Evolutionary conservation across 2,888 invertebrate genomes (phyloP).

Genomic region (Synanthedon tipuliformis): DNA sequence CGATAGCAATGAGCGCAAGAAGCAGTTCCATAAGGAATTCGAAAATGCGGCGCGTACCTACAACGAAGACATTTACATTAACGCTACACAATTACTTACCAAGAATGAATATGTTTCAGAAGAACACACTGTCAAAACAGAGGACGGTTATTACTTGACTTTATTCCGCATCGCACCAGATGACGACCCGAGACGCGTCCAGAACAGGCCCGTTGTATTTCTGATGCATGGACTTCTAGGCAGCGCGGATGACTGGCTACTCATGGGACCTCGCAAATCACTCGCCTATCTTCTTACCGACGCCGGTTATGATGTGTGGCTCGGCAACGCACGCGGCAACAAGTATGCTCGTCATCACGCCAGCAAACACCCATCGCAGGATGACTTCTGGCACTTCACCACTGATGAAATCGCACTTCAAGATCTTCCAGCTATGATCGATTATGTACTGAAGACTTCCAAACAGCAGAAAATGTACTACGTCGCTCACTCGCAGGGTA

Average conservation of each 20-base stretch:
- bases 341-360: slow-evolving; percentile 46
- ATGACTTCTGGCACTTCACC: slow-evolving; percentile 57
- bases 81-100: slow-evolving; percentile 40
- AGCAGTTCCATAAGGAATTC: slow-evolving; percentile 30
- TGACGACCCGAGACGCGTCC: slow-evolving; percentile 18
- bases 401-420: slow-evolving; percentile 53
- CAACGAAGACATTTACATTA: slow-evolving; percentile 26
- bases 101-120: slow-evolving; percentile 45
- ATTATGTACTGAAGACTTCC: slow-evolving; percentile 38
- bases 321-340: slow-evolving; percentile 56
- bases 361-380: slow-evolving; percentile 39
- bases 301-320: slow-evolving; percentile 57
- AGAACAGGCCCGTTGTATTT: slow-evolving; percentile 50
- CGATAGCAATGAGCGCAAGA: slow-evolving; percentile 32
- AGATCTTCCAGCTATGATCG: slow-evolving; percentile 57
- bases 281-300: slow-evolving; percentile 49
- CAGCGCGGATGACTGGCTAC: slow-evolving; percentile 76
- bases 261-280: slow-evolving; percentile 71
- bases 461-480: slow-evolving; percentile 43
- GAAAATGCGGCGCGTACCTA: slow-evolving; percentile 17
- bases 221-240: slow-evolving; percentile 76
- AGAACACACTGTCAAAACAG: slow-evolving; percentile 44
- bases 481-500: slow-evolving; percentile 47
- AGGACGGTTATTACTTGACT: slow-evolving; percentile 56
- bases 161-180: slow-evolving; percentile 51